Evolutionary conservation across 2,888 invertebrate species (phyloP).

Genomic region (Brenthis ino): DNA sequence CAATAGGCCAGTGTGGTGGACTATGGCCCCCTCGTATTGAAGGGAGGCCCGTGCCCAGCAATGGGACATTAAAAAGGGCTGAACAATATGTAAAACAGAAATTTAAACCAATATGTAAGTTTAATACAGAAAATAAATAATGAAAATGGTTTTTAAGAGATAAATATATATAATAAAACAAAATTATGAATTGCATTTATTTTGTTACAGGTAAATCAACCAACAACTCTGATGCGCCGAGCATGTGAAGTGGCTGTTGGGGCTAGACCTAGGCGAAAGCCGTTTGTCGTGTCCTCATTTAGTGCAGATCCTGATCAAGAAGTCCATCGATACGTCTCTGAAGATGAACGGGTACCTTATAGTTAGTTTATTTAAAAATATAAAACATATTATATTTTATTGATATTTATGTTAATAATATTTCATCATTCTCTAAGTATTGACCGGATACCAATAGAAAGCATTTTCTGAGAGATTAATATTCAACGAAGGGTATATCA

Average conservation of each 20-base stretch:
- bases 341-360: slow-evolving; percentile 67
- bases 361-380: slow-evolving; percentile 41
- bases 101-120: no score
- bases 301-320: slow-evolving; percentile 52
- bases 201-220: slow-evolving; percentile 63
- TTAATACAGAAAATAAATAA: no score
- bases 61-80: no score
- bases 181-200: no score
- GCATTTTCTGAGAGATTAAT: slow-evolving; percentile 60
- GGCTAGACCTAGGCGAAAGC: slow-evolving; percentile 54
- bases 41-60: no score
- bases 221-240: slow-evolving; percentile 64
- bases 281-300: slow-evolving; percentile 56
- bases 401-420: background rate
- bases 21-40: no score
- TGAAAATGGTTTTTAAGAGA: no score
- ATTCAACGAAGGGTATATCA: slow-evolving; percentile 58
- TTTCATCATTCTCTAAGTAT: slow-evolving; percentile 3
- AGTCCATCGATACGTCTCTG: slow-evolving; percentile 54
- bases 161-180: no score
- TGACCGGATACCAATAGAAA: slow-evolving; percentile 24
- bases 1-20: no score
- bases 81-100: no score
- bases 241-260: slow-evolving; percentile 71
- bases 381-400: background rate